Evolutionary conservation across 2,113 vertebrate genomes (phyloP), one percentile per base, ranked within the genome.

Genomic region (Rattus norvegicus): DNA sequence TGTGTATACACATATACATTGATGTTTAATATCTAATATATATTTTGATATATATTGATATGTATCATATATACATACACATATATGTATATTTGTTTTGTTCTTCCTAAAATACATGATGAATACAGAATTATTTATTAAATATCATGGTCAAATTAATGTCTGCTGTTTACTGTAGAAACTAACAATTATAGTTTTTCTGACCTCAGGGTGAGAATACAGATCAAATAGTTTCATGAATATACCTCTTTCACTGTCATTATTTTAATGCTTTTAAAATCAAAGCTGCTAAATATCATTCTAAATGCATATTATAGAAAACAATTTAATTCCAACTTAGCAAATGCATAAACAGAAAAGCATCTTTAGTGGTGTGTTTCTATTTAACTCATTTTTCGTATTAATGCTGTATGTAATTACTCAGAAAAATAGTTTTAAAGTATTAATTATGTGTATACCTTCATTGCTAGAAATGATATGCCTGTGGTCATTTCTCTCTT

Each of bases 401-500:
- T 88, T 77, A 89, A 87, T 81, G 6, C 5, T 89, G 13, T 90
- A 22, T 36, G 17, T 59, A 92, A 89, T 88, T 93, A 77, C 5
- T 67, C 80, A 61, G n/a, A 61, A 56, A 63, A 4, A 67, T 49
- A 26, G 2, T 67, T 75, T 54, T 73, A 75, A 91, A 93, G 0
- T 59, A 17, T 84, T 84, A 92, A 72, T 89, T 80, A 30, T 79
- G 30, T 79, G 47, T 93, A 24, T 0, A 91, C 91, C 16, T 87
- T 72, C 11, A 93, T 94, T 92, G n/a, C 77, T 70, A 92, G 3
- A 95, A 93, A 87, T 72, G 90, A 94, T 84, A 73, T 26, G 13
- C 2, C 69, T 67, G 67, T 30, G 17, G 13, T 9, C 61, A 83
- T 70, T 93, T 72, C 6, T 3, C 22, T 88, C 0, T 77, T 90